Conservation (phyloP, 2,113 vertebrate species). For the Ictidomys tridecemlineatus region DNA sequence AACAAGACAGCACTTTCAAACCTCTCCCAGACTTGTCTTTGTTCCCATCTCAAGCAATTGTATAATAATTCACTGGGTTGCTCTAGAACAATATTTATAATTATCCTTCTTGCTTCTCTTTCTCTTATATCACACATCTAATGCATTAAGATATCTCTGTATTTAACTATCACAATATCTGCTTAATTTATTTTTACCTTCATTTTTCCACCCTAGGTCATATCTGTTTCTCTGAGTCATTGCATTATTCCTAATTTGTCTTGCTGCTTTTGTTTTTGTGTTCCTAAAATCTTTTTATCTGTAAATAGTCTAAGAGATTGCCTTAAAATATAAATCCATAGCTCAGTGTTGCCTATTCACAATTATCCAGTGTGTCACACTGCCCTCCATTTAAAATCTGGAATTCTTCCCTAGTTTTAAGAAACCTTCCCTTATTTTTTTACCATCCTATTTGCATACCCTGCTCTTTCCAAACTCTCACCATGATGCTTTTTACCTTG, state of each 20-base stretch:
- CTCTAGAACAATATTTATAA: not conserved
- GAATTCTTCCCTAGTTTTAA: not conserved
- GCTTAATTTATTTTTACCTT: not conserved
- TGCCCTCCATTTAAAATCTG: not conserved
- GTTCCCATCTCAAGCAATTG: not conserved
- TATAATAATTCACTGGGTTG: not conserved
- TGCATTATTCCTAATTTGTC: not conserved
- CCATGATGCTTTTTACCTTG: not conserved
- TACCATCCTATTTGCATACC: not conserved
- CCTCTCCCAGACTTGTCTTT: not conserved
- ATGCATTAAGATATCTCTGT: not conserved
- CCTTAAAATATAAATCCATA: not conserved
- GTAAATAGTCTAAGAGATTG: not conserved
- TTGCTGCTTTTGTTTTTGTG: not conserved
- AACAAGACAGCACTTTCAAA: not conserved
- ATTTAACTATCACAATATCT: not conserved
- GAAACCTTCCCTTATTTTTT: not conserved
- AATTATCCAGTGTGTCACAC: not conserved
- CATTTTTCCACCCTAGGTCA: too few species aligned
- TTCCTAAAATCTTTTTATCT: not conserved
- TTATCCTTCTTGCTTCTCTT: not conserved
- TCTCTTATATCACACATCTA: not conserved
- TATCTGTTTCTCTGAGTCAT: not conserved
- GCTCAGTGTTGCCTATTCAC: not conserved
- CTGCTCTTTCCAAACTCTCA: not conserved